Evolutionary conservation across 2,888 invertebrate species (phyloP).

Genomic region (Drosophila mercatorum): DNA sequence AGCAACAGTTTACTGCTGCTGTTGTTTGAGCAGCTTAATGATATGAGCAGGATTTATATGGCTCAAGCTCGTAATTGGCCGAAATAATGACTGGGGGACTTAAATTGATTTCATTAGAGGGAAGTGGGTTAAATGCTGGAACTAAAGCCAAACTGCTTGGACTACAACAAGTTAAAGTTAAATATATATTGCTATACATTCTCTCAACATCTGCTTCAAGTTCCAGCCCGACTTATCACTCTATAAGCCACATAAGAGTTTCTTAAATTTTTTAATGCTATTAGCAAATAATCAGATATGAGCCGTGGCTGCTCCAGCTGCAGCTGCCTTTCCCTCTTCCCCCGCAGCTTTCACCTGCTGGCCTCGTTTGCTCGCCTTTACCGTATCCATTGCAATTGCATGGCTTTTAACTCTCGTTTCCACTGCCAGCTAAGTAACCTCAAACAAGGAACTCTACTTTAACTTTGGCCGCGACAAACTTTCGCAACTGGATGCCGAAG

Average conservation of each 20-base stretch:
- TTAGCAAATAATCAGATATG: background rate
- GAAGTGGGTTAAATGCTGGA: slow-evolving; percentile 26
- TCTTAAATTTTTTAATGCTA: slow-evolving; percentile 3
- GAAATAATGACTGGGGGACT: slow-evolving; percentile 43
- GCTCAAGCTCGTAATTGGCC: slow-evolving; percentile 60
- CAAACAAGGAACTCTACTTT: slow-evolving; percentile 49
- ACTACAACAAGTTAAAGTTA: no score
- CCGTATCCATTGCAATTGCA: slow-evolving; percentile 56
- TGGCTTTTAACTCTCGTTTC: slow-evolving; percentile 53
- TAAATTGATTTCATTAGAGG: slow-evolving; percentile 32
- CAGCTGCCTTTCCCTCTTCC: background rate
- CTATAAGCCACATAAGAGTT: background rate
- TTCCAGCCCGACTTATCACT: no score
- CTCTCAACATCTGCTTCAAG: no score
- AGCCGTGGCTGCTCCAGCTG: background rate
- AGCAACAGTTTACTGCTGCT: slow-evolving; percentile 35
- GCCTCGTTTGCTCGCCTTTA: background rate
- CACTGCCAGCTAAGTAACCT: slow-evolving; percentile 39
- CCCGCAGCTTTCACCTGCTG: slow-evolving; percentile 5
- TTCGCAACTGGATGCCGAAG: slow-evolving; percentile 23
- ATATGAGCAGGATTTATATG: slow-evolving; percentile 62
- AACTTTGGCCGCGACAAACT: slow-evolving; percentile 57
- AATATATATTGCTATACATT: no score
- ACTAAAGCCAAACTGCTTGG: no score
- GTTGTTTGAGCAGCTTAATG: slow-evolving; percentile 65